Conservation (phyloP, 2,888 invertebrate species). For the Ametastegia equiseti region DNA sequence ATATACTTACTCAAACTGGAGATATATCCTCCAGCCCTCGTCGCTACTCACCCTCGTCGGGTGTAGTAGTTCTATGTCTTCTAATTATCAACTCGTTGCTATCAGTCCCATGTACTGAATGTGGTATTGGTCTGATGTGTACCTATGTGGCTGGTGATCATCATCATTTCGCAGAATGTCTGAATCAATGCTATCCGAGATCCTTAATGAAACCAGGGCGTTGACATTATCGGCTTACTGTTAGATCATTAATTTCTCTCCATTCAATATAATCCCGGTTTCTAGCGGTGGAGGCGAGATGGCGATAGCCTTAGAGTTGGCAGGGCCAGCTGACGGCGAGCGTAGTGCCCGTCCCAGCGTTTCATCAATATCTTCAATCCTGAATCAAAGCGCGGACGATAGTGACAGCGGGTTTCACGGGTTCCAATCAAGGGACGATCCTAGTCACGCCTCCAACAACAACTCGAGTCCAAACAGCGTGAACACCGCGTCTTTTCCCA, state of each 20-base stretch:
- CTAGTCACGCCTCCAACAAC: slow-evolving; percentile 71
- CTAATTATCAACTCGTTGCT: background rate
- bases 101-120: background rate
- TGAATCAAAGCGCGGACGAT: slow-evolving; percentile 74
- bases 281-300: slow-evolving; percentile 62
- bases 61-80: background rate
- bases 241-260: background rate
- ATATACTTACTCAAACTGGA: background rate
- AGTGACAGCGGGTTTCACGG: slow-evolving; percentile 76
- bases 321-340: slow-evolving; percentile 65
- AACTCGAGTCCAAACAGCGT: slow-evolving; percentile 71
- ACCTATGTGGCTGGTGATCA: background rate
- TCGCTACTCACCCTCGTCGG: slow-evolving; percentile 2
- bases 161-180: background rate
- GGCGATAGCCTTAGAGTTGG: slow-evolving; percentile 63
- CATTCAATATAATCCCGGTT: background rate
- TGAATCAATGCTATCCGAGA: background rate
- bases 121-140: background rate
- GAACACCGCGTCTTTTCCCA: slow-evolving; percentile 70
- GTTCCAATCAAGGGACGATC: slow-evolving; percentile 71
- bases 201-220: background rate
- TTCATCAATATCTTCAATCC: slow-evolving; percentile 72
- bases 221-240: background rate
- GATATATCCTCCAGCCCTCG: background rate
- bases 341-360: slow-evolving; percentile 72